phyloP scores from a whole-genome alignment of 2,888 invertebrate genomes.

The Aleiodes alternator region DNA sequence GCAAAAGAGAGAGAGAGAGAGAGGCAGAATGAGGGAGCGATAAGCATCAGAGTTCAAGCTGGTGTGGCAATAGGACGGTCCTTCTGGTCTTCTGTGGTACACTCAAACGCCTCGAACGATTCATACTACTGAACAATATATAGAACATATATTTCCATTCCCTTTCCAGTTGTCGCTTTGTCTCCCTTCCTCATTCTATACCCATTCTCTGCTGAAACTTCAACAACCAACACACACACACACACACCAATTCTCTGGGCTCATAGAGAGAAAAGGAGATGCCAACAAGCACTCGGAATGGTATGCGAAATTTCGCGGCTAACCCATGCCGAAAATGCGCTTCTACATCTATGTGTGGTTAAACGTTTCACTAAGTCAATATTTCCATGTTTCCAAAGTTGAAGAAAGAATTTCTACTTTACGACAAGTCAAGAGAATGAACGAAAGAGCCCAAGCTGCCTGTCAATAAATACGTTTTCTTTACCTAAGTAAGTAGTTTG shows the following conservation, averaged over 20 bases:
- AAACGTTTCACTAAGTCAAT: slow-evolving; percentile 28
- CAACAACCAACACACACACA: slow-evolving; percentile 26
- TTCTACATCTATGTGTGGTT: slow-evolving; percentile 14
- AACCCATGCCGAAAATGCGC: slow-evolving; percentile 24
- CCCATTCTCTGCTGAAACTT: slow-evolving; percentile 32
- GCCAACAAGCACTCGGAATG: slow-evolving; percentile 40
- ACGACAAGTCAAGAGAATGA: background rate
- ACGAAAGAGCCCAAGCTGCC: no score
- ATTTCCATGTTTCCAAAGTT: background rate
- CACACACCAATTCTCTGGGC: slow-evolving; percentile 10
- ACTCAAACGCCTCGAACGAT: slow-evolving; percentile 31
- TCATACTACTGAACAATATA: background rate
- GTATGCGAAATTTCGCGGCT: slow-evolving; percentile 46
- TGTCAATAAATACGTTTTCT: no score
- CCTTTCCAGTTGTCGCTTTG: slow-evolving; percentile 7
- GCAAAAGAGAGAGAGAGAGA: background rate
- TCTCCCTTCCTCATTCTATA: slow-evolving; percentile 6
- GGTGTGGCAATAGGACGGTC: slow-evolving; percentile 37
- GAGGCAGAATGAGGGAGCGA: background rate
- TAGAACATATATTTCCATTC: slow-evolving; percentile 21
- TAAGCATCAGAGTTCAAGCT: no score
- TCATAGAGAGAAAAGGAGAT: slow-evolving; percentile 9
- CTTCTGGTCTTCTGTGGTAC: slow-evolving; percentile 11
- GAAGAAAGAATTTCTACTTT: background rate
- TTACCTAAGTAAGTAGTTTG: no score